These are phyloP conservation scores for Sarcophaga bullata DNA, from an alignment of 1,140 invertebrate genomes.

Conservation along the genomic window DNA sequence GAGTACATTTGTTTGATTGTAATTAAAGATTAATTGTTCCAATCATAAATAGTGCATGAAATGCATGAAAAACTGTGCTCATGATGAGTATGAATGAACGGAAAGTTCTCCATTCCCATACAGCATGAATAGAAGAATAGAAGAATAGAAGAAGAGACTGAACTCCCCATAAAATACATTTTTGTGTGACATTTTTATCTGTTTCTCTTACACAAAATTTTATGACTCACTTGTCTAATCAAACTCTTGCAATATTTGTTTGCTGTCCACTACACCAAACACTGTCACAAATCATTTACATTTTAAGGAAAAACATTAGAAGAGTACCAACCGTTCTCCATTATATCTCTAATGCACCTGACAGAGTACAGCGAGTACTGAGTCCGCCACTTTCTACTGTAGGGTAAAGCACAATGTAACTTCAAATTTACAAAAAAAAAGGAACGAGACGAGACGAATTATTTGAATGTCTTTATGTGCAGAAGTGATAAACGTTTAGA, in stretches of 20 bases:
- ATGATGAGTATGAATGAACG: not conserved
- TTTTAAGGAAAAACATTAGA: not conserved
- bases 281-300: conserved; percentile 21
- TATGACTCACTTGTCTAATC: conserved; percentile 40
- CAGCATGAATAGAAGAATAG: no score
- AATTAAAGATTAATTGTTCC: conserved; percentile 36
- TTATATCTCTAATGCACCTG: not conserved
- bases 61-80: not conserved
- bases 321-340: no score
- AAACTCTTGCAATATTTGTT: conserved; percentile 23
- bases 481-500: conserved; percentile 8
- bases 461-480: not conserved
- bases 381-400: not conserved
- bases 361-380: not conserved
- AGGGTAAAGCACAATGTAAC: not conserved
- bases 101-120: no score
- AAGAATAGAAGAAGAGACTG: no score
- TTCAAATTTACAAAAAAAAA: not conserved
- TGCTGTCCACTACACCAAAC: conserved; percentile 1
- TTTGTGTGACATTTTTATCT: conserved; percentile 23
- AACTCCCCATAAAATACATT: no score
- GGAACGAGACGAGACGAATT: not conserved
- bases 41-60: conserved; percentile 33
- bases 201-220: conserved; percentile 1
- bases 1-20: conserved; percentile 4